phyloP scores from a whole-genome alignment of 2,113 vertebrate genomes.

The Anseranas semipalmata region DNA sequence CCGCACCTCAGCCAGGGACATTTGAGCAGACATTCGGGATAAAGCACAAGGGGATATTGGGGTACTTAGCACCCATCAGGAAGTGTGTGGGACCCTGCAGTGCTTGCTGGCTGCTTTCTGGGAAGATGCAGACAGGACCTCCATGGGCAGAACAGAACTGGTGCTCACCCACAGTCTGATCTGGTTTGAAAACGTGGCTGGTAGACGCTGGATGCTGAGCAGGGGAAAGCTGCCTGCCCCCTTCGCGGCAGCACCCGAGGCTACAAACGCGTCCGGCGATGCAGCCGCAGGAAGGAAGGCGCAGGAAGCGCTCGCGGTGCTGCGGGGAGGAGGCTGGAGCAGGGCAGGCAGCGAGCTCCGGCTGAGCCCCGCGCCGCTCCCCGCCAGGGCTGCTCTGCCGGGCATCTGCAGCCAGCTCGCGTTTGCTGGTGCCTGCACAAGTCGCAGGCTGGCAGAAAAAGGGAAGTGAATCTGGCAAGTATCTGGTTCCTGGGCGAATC shows the following conservation, averaged over 20 bases:
- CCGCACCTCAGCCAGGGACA: fast-evolving
- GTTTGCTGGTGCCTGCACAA: not conserved
- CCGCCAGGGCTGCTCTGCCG: not conserved
- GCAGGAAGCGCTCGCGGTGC: no score
- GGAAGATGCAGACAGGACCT: not conserved
- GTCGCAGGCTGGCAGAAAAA: not conserved
- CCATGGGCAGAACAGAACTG: not conserved
- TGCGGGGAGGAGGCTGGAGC: not conserved
- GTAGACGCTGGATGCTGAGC: not conserved
- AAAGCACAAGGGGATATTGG: not conserved
- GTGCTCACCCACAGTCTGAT: fast-evolving
- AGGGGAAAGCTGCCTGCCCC: not conserved
- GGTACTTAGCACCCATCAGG: not conserved
- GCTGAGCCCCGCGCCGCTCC: not conserved
- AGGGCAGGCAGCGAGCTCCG: not conserved
- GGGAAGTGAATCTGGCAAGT: not conserved
- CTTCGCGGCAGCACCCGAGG: no score
- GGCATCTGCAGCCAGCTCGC: not conserved
- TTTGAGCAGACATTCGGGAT: fast-evolving
- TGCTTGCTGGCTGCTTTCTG: not conserved
- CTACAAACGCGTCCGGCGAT: no score
- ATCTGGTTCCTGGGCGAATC: not conserved
- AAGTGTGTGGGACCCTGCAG: fast-evolving
- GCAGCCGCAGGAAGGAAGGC: no score
- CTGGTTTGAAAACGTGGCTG: not conserved